Percentiles rank a stretch among this genome's conserved stretches.
Conservation (phyloP, 1,140 invertebrate species). For the Helicorthomorpha holstii region DNA sequence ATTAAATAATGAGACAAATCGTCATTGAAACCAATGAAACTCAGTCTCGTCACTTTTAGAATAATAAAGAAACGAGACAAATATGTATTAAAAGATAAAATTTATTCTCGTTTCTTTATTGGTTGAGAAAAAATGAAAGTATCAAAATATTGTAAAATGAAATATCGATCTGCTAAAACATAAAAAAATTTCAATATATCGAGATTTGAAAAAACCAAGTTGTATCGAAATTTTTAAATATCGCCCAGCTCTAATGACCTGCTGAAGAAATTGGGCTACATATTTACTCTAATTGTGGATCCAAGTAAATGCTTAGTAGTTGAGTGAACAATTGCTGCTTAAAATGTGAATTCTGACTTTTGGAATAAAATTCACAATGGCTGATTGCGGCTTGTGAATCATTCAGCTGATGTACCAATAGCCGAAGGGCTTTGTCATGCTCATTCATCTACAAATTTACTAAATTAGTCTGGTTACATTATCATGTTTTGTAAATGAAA, state of each 20-base stretch:
- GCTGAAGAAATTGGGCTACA: constrained; percentile 3
- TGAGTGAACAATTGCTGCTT: constrained; percentile 28
- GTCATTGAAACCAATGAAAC: too few relatives aligned
- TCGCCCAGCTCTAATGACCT: too few relatives aligned
- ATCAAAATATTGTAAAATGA: not conserved
- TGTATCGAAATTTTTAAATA: too few relatives aligned
- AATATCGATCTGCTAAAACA: not conserved
- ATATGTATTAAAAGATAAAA: not conserved
- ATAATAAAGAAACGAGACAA: too few relatives aligned
- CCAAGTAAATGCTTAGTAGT: constrained; percentile 30
- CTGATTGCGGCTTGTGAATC: constrained; percentile 31
- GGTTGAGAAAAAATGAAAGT: constrained; percentile 14
- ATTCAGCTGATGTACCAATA: constrained; percentile 32
- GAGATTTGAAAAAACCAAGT: not conserved
- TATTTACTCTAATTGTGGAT: constrained; percentile 27
- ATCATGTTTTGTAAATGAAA: too few relatives aligned
- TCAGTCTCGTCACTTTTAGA: too few relatives aligned
- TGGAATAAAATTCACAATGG: constrained; percentile 30
- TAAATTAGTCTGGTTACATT: not conserved
- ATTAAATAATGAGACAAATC: too few relatives aligned
- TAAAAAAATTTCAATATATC: not conserved
- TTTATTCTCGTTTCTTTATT: constrained; percentile 16
- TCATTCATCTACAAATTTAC: constrained; percentile 26
- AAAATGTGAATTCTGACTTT: constrained; percentile 21
- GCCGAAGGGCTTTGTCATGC: constrained; percentile 33